A percentile compares a stretch with the other conserved stretches of the same genome.
Evolutionary conservation across 2,888 invertebrate genomes (phyloP).

Genomic region (Drosophila putrida): DNA sequence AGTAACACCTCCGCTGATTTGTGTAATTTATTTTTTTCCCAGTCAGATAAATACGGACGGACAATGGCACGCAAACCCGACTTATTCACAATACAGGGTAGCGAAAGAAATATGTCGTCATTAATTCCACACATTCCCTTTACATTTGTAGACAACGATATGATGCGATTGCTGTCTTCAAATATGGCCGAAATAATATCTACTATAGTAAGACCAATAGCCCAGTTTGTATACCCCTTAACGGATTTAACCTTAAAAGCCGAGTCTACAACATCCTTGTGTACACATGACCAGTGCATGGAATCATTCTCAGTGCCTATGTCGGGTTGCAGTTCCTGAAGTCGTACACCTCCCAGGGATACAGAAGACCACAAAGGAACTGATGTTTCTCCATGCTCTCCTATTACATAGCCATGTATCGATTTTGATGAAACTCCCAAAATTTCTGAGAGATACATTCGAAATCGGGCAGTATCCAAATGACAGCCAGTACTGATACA

Average conservation of each 20-base stretch:
- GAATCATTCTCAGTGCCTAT: constrained; percentile 89
- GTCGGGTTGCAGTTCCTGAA: constrained; percentile 89
- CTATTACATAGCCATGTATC: constrained; percentile 94
- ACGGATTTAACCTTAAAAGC: constrained; percentile 92
- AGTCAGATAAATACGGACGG: constrained; percentile 88
- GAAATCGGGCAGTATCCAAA: constrained; percentile 94
- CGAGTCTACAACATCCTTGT: constrained; percentile 91
- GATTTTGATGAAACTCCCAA: constrained; percentile 92
- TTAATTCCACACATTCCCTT: constrained; percentile 89
- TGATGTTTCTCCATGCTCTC: constrained; percentile 95
- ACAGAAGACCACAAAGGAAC: constrained; percentile 96
- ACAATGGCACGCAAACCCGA: constrained; percentile 89
- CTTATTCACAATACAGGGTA: constrained; percentile 91
- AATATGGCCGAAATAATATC: constrained; percentile 89
- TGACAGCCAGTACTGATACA: constrained; percentile 96
- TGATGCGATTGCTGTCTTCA: constrained; percentile 89
- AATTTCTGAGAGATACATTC: constrained; percentile 92
- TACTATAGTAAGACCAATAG: constrained; percentile 91
- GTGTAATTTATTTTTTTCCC: constrained; percentile 87
- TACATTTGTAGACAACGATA: constrained; percentile 90
- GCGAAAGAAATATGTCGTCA: constrained; percentile 92
- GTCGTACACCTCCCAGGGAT: constrained; percentile 92
- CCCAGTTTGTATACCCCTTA: constrained; percentile 96
- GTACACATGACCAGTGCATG: constrained; percentile 91
- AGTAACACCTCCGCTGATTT: constrained; percentile 88